These are phyloP conservation scores for Mya arenaria DNA, from an alignment of 1,140 invertebrate species.

Conservation along the genomic window DNA sequence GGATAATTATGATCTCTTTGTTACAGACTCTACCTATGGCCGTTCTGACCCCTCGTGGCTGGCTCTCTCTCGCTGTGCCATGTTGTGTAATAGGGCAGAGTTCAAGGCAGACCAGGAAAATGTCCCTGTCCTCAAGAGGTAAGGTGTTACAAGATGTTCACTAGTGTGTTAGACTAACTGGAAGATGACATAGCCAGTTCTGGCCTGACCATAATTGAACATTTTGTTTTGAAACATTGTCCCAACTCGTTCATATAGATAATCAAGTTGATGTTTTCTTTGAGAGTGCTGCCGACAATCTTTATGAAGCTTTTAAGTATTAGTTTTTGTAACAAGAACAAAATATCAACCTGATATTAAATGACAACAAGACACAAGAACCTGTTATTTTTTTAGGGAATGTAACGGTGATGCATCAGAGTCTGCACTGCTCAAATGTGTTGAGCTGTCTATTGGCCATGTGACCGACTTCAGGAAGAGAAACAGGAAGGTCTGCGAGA, in stretches of 20 bases:
- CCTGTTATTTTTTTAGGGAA: slow-evolving; percentile 81
- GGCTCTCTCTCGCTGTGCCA: slow-evolving; percentile 94
- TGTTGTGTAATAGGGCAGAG: slow-evolving; percentile 98
- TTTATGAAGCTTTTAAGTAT: no score
- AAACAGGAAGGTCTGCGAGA: slow-evolving; percentile 98
- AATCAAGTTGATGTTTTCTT: no score
- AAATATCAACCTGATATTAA: background rate
- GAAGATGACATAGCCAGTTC: no score
- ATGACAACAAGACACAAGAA: background rate
- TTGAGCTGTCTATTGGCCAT: slow-evolving; percentile 96
- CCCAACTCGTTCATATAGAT: no score
- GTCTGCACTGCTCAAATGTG: slow-evolving; percentile 97
- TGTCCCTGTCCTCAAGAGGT: slow-evolving; percentile 94
- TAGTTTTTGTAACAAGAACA: no score
- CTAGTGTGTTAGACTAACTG: no score
- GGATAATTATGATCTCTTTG: slow-evolving; percentile 1
- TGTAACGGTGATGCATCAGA: slow-evolving; percentile 95
- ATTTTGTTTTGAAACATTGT: no score
- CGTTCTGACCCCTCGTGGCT: slow-evolving; percentile 89
- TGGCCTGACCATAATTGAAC: no score
- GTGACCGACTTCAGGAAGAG: slow-evolving; percentile 93
- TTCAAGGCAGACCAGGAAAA: slow-evolving; percentile 97
- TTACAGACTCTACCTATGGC: slow-evolving; percentile 77
- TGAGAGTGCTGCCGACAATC: no score
- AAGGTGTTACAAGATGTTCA: no score